Evolutionary conservation across 2,113 vertebrate species (phyloP).

Genomic region (Malurus elegans): DNA sequence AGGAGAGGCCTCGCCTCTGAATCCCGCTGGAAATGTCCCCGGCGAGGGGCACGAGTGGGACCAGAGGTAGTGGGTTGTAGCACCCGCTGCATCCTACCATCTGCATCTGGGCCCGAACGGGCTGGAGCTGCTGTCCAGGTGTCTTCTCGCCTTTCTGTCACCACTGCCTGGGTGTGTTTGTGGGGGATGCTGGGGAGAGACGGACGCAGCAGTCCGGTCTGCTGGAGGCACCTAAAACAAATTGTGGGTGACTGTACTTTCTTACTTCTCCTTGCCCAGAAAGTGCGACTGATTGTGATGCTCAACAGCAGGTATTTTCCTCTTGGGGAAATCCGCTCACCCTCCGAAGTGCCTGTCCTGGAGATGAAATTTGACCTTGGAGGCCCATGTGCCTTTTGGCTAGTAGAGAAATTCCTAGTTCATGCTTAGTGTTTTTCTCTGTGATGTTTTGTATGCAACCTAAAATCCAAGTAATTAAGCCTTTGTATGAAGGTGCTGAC

Average conservation of each 20-base stretch:
- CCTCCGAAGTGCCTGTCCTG: background rate
- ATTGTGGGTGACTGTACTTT: background rate
- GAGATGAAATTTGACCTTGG: rapidly evolving
- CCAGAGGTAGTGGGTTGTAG: background rate
- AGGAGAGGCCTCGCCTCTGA: background rate
- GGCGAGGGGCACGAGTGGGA: too few species aligned
- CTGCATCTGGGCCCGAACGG: background rate
- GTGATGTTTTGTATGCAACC: background rate
- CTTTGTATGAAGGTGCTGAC: background rate
- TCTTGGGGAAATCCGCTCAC: background rate
- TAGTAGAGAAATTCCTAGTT: background rate
- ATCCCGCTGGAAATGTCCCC: background rate
- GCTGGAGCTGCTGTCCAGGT: background rate
- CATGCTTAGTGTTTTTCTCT: background rate
- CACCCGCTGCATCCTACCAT: background rate
- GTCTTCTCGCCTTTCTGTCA: background rate
- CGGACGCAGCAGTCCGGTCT: background rate
- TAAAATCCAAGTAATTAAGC: background rate
- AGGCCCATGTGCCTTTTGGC: background rate
- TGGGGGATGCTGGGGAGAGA: background rate
- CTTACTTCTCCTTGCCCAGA: background rate
- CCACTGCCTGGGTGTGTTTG: background rate
- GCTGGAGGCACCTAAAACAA: background rate
- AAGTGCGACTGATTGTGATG: background rate
- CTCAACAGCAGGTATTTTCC: rapidly evolving